Conservation (phyloP, 2,797 vertebrate genomes). For the Chloroceryle amazona region DNA sequence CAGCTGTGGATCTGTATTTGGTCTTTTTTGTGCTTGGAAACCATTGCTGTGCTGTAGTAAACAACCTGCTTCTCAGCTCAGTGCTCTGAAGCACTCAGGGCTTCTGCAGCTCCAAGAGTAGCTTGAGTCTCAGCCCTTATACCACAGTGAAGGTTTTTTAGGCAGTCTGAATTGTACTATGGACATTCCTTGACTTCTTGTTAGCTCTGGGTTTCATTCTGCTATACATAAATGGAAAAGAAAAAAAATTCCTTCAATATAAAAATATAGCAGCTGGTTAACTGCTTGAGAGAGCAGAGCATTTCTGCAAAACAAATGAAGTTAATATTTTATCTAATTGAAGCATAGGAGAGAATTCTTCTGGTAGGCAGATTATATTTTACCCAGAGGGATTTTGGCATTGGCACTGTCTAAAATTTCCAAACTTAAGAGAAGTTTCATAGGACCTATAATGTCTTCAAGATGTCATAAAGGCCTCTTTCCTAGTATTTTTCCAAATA, state of each 20-base stretch:
- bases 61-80: not conserved
- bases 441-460: not conserved
- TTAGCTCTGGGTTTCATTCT: not conserved
- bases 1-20: not conserved
- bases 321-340: not conserved
- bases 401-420: not conserved
- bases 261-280: not conserved
- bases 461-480: not conserved
- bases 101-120: rapidly evolving
- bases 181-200: not conserved
- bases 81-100: not conserved
- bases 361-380: not conserved
- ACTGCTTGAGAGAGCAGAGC: not conserved
- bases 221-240: not conserved
- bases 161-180: not conserved
- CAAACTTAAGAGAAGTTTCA: not conserved
- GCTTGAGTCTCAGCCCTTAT: not conserved
- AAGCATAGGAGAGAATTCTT: not conserved
- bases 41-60: not conserved
- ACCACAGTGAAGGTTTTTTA: not conserved
- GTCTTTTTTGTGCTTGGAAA: not conserved
- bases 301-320: not conserved
- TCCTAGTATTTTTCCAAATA: not conserved
- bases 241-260: not conserved
- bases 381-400: not conserved